Base-by-base conservation (phyloP, 2,113 vertebrate species). In the Muntiacus muntjak region DNA sequence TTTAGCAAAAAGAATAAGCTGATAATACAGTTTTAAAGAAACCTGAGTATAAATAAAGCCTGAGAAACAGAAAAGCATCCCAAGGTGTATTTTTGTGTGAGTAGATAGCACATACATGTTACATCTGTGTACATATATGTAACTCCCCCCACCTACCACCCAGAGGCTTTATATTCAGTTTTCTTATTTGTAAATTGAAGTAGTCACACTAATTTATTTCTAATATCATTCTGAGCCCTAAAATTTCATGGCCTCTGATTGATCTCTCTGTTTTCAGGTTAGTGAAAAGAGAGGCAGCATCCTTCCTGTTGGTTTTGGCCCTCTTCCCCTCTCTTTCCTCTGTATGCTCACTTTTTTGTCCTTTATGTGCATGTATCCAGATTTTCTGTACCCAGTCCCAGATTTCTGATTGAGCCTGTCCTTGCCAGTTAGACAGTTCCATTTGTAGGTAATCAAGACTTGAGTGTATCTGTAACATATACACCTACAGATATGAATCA, bases 21-120 rank as follows among this genome's bases (percentile, higher is more conserved):
- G 97, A 94, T 91, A 86, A 97, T 93, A 92, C 17, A 64, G 40
- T 96, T 98, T 98, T 97, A 95, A 95, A 96, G 81, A 67, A 84
- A 64, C 57, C 30, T 30, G 45, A 88, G 96, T 43, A 3, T 67
- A 97, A 91, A 74, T 96, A 97, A 96, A 91, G 82, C 71, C 87
- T 40, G 33, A 62, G 23, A 82, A 96, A 87, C 76, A 76, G 62
- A 60, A 97, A 98, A 97, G 90, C 84, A 87, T 1, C 92, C n/a
- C 36, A 50, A 88, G 96, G 87, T 30, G 3, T 85, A 76, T 36
- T 33, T 88, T 52, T 52, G 52, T 87, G 52, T 33, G 15, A 76
- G 50, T 5, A 74, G 85, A 30, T 54, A 81, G 50, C 15, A 79
- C 12, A 74, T 7, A 30, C 7, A 19, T 40, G 43, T 62, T 23